phyloP scores from a whole-genome alignment of 2,113 vertebrate species.

The Percina caprodes region DNA sequence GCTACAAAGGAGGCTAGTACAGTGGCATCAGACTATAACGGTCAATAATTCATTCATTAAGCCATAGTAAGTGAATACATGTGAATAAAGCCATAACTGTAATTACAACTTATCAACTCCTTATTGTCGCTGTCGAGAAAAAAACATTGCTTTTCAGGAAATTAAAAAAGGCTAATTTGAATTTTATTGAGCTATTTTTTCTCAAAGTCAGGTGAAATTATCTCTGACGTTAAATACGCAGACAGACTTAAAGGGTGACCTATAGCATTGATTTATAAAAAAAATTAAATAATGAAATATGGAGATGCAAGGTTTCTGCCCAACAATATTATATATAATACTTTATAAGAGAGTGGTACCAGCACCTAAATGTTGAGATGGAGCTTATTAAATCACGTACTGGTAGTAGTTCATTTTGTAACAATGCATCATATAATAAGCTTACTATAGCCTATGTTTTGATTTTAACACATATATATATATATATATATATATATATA shows the following conservation, averaged over 20 bases:
- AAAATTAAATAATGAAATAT: no score
- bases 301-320: no score
- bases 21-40: not conserved
- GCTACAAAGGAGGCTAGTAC: not conserved
- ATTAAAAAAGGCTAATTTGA: no score
- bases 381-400: not conserved
- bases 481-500: no score
- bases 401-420: slow-evolving; percentile 5
- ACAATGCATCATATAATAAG: slow-evolving; percentile 15
- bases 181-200: no score
- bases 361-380: not conserved
- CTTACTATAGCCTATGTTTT: slow-evolving; percentile 6
- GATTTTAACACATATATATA: not conserved
- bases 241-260: no score
- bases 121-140: not conserved
- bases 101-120: not conserved
- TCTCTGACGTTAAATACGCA: no score
- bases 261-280: no score
- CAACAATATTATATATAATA: not conserved
- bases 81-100: not conserved
- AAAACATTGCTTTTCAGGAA: no score
- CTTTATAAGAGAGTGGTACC: not conserved
- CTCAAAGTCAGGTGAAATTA: no score
- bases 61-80: not conserved
- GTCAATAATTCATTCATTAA: not conserved